Evolutionary conservation across 2,888 invertebrate genomes (phyloP), one percentile per base, ranked within the genome.

Genomic region (Glyphotaelius pellucidus): DNA sequence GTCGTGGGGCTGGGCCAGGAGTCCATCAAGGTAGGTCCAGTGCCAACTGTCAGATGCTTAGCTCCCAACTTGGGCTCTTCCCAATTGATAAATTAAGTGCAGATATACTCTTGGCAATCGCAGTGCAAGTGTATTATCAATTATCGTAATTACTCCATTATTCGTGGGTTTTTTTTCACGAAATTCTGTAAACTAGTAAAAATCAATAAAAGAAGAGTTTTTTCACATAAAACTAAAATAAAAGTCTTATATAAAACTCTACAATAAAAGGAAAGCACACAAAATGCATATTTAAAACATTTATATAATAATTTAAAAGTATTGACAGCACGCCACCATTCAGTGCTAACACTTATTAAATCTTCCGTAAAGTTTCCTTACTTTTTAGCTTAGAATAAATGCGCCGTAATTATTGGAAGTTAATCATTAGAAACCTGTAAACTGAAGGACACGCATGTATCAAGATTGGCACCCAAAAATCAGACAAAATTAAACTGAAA

Each of bases 1-100:
- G 98, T 99, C 35, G 99, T 99, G 32, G 99, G 98, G 79, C 97
- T 98, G 91, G 96, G 97, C 90, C 96, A 96, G 89, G 97, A 97
- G 94, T 97, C 98, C 83, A 97, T 98, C 93, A 96, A 97, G 96
- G 98, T 97, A 94, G 94, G 52, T 83, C 42, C 38, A 52, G 31
- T 67, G 81, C 14, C 32, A 81, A 25, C 67, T 67, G 67, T 67
- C 67, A 67, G 67, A 67, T 67, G n/a, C 67, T 67, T 67, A 25
- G 67, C 9, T 67, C 67, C 25, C 67, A 25, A 67, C 2, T 67
- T 67, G 9, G 2, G 7, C 2, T 67, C 25, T 67, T 25, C 67
- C n/a, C 25, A 67, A 25, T 9, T 67, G 67, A 67, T 67, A 67
- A 25, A 67, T 67, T 67, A 25, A 67, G 9, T n/a, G 67, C 67